Conservation (phyloP, 1,140 invertebrate species). For the Meloidogyne floridensis region DNA sequence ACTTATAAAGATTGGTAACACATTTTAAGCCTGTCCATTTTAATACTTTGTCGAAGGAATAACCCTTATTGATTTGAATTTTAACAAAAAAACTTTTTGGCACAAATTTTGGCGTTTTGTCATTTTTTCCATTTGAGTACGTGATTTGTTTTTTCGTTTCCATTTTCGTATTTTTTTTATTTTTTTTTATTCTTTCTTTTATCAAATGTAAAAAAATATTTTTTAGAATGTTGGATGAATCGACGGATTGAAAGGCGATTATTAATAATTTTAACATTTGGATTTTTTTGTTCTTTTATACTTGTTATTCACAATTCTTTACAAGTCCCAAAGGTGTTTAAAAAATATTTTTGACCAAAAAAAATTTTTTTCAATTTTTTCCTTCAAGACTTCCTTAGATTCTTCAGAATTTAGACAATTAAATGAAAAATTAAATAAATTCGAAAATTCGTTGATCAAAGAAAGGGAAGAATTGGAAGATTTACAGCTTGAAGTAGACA, state of each 20-base stretch:
- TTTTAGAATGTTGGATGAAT: not conserved
- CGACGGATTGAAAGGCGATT: not conserved
- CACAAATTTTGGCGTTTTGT: too few species aligned
- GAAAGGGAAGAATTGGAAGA: slow-evolving; percentile 11
- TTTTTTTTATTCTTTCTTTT: too few species aligned
- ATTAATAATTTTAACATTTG: not conserved
- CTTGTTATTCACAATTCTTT: not conserved
- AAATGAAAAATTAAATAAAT: slow-evolving; percentile 11
- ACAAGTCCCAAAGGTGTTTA: not conserved
- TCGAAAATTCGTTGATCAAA: slow-evolving; percentile 5
- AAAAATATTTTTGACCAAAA: too few species aligned
- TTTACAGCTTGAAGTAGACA: not conserved
- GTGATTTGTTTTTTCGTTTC: too few species aligned
- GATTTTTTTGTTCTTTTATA: not conserved
- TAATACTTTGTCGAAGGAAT: too few species aligned
- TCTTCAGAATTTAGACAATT: not conserved
- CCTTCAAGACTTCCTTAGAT: not conserved
- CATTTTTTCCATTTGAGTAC: too few species aligned
- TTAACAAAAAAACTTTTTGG: too few species aligned
- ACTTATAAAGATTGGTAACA: too few species aligned
- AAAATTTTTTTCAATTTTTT: not conserved
- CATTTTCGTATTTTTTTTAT: too few species aligned
- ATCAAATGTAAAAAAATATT: not conserved
- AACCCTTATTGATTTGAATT: too few species aligned
- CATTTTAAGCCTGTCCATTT: too few species aligned